Base-by-base conservation (phyloP, 2,113 vertebrate genomes). In the Sorex araneus region DNA sequence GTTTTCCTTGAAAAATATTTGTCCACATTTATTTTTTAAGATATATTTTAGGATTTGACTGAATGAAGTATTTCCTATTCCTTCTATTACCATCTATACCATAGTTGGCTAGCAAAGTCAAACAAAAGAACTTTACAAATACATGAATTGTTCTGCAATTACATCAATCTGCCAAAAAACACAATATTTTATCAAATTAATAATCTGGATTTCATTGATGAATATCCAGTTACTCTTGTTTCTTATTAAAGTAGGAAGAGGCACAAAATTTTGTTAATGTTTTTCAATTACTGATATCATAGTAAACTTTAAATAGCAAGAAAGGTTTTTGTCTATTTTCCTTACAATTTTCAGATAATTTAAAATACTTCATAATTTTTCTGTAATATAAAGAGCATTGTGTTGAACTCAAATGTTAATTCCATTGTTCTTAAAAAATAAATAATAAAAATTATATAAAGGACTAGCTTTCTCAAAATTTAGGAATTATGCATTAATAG, bases 291-390 rank as follows among this genome's bases (percentile, higher is more conserved):
- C 28, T 28, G 8, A 6, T 80, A 36, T 45, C 5, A 34, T 84
- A 11, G 6, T 81, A 79, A 40, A 8, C 3, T 71, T 69, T 69
- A 2, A 70, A 78, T 34, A 5, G 4, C 71, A 30, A 77, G 7
- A 36, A 30, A 70, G 43, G 3, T 76, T 75, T 75, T 57, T 64
- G 9, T 50, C 75, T 43, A 69, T 69, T 77, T 87, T 67, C 54
- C 1, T 54, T 25, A 87, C 13, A n/a, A 76, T 89, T 71, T 76
- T 84, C 45, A 89, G n/a, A 81, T 60, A 32, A n/a, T 81, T 95
- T 83, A 73, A 40, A 40, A 50, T 25, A 21, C 74, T n/a, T 32
- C 63, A 54, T 23, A 43, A 11, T 36, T 23, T 0, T 54, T 40
- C 70, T 75, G 73, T 19, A 76, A 83, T n/a, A 0, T 40, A 88